Base-by-base conservation (phyloP, 2,888 invertebrate species). In the Sthenelais limicola region DNA sequence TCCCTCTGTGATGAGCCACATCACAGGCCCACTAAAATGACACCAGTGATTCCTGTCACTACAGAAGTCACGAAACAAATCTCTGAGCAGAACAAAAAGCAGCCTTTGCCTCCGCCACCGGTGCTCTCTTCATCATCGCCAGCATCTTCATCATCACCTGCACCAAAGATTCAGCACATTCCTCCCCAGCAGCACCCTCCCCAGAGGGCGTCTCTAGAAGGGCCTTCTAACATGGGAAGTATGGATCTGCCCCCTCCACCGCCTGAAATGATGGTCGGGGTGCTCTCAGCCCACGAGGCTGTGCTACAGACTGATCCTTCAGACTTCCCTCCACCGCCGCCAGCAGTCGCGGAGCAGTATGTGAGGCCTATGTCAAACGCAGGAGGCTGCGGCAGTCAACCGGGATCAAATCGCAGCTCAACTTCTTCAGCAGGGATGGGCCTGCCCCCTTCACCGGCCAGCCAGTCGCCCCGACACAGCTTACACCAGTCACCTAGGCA, bases 11-110 rank as follows among this genome's bases (percentile, higher is more conserved):
- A 5, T 5, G 15, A 9, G 48, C 30, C 15, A 24, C 51, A 51
- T 49, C 51, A 68, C 68, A 49, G 51, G 68, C 68, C 51, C 26
- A 54, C 48, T 9, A 74, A 72, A 38, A 74, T 51, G 69, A 62
- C 48, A 9, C 76, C 76, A 5, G 38, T 52, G 24, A 67, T 76
- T 21, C 76, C 76, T 3, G 69, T 76, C 26, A 76, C 76, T 9
- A 74, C 76, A n/a, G 47, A 70, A 48, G 68, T 68, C 18, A 76
- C 76, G 24, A 72, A 56, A 49, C 69, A 62, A 56, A 58, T 76
- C 38, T 38, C 71, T 15, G 69, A 73, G 28, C 49, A 58, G 30
- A 30, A 69, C 24, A 52, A 51, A 15, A 52, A 51, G 38, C 33
- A 69, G 49, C 52, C 51, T 12, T 24, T 24, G 52, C 52, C 52